Percentiles rank a stretch among this genome's conserved stretches.
Evolutionary conservation across 2,888 invertebrate species (phyloP).

Genomic region (Pinctada fucata): DNA sequence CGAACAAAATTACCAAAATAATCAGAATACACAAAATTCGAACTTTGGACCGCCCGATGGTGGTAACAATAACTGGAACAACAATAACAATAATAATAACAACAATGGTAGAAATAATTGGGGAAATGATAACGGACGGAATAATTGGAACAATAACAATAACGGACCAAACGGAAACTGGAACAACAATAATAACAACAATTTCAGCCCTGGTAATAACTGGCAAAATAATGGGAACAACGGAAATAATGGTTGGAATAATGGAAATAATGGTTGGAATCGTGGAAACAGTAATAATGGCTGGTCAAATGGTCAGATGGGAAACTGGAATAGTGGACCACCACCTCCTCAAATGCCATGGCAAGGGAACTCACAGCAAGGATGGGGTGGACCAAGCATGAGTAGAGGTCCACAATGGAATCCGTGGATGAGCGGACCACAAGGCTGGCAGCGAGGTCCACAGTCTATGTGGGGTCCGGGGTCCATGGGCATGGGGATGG

Average conservation of each 20-base stretch:
- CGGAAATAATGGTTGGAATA: slow-evolving; percentile 8
- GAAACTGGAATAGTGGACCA: neutral
- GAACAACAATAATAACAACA: slow-evolving; percentile 14
- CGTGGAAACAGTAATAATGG: slow-evolving; percentile 3
- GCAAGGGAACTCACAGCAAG: neutral
- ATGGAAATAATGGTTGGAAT: slow-evolving; percentile 1
- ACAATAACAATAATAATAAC: slow-evolving; percentile 2
- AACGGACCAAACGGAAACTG: slow-evolving; percentile 10
- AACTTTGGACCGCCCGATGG: neutral
- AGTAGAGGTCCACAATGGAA: neutral
- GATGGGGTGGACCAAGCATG: neutral
- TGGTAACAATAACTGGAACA: slow-evolving; percentile 9
- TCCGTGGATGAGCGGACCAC: neutral
- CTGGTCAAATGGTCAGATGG: neutral
- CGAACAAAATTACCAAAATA: neutral
- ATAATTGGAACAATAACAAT: slow-evolving; percentile 12
- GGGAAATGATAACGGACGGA: neutral
- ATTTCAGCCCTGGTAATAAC: neutral
- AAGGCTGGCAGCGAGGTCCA: too few relatives aligned
- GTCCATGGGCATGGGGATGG: neutral
- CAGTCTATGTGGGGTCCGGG: too few relatives aligned
- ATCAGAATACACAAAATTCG: neutral
- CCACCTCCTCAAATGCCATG: neutral
- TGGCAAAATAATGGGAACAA: neutral
- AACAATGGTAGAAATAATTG: neutral